Base-by-base conservation (phyloP, 2,113 vertebrate genomes). In the Taurulus bubalis region DNA sequence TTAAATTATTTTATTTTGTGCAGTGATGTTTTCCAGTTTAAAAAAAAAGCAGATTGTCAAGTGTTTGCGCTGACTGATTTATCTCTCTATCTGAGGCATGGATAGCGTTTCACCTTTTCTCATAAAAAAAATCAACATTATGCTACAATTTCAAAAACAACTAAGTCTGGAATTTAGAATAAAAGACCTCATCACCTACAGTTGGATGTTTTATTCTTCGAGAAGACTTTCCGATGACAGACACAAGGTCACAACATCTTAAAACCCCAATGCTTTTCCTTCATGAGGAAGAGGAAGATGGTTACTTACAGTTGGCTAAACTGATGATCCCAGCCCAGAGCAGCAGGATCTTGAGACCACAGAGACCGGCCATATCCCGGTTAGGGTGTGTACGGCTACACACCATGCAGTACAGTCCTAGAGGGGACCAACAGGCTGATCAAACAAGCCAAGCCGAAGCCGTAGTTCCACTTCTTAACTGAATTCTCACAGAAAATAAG, bases 311-410 rank as follows among this genome's bases (percentile, higher is more conserved):
- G 78, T 49, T 62, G 70, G 81, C 81, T 49, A 89, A 38, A 85
- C 79, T 80, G 80, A 96, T 84, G 87, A 96, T 77, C 3, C 85
- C 90, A 62, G 93, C 83, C 70, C 86, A 95, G 85, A 97, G 89
- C 15, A 94, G 92, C 92, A 96, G 87, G 79, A 95, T 80, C 88
- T 92, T 94, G 84, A 96, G 92, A 74, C 95, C 95, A 90, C 87
- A 91, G 85, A 92, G 94, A 82, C 94, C 96, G 94, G 94, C 97
- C 96, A 97, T 96, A 83, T 95, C 95, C 95, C 93, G 93, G 91
- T 91, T 83, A 85, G 89, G 83, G 40, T 88, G 91, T 91, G 91
- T 90, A 90, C 89, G 86, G 90, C 68, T 92, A 93, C 94, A 94
- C 93, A 95, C 95, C 96, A 95, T 96, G 87, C 94, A 74, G 72